Evolutionary conservation across 2,888 invertebrate species (phyloP), one percentile per base, ranked within the genome.

Genomic region (Ommatoiulus sabulosus): DNA sequence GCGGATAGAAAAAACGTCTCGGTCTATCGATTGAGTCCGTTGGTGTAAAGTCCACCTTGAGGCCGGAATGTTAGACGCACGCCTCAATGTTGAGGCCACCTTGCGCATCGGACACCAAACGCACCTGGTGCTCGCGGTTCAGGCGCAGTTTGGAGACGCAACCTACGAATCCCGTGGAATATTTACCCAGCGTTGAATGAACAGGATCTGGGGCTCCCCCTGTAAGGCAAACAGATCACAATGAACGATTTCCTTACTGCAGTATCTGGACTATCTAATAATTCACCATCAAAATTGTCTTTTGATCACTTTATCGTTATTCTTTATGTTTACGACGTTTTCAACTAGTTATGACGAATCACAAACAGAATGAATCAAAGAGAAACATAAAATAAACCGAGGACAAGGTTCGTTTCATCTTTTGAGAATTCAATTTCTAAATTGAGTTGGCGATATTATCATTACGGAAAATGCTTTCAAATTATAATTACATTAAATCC

Each of bases 81-180:
- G 91, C 91, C 87, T 92, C 91, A 57, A 93, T 91, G 90, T 93
- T 93, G 90, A 92, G 91, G 87, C 95, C 95, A 15, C 95, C 94
- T 80, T 95, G 93, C 8, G 95, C 95, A 84, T 96, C 94, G 17
- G 95, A 95, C 80, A 93, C 91, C 86, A 94, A 92, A 89, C 93
- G 92, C 86, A 97, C 95, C 91, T 95, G 95, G 92, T 95, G 95
- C 92, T 97, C 96, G 17, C 96, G 95, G 90, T 96, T 96, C 87
- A 97, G 93, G 0, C 96, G 95, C 91, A 97, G 94, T 93, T 97
- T 96, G 84, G 96, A 96, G 91, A 97, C 95, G 93, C 97, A 97
- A 57, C 97, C 97, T 80, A 95, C 94, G 90, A 97, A 95, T 48
- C 97, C 97, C 90, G 94, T 94, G 88, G 94, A 94, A 93, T 96